These are phyloP conservation scores for Lysandra coridon DNA, from an alignment of 2,888 invertebrate species.

Conservation along the genomic window DNA sequence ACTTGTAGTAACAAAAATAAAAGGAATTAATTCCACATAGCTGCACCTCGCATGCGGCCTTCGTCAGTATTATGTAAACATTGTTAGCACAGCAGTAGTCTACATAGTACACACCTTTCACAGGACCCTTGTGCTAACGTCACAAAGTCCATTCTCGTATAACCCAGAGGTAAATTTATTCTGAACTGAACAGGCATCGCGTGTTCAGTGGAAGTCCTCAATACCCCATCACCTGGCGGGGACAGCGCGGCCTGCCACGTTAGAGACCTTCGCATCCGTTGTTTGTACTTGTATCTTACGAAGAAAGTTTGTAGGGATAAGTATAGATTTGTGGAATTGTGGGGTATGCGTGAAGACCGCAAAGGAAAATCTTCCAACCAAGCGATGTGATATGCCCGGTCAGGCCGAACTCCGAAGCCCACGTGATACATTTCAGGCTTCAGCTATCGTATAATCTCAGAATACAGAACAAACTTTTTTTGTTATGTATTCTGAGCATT, in stretches of 20 bases:
- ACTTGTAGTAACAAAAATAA: background rate
- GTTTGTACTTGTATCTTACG: background rate
- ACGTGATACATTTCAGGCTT: too few relatives aligned
- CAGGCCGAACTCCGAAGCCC: too few relatives aligned
- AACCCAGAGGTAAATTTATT: background rate
- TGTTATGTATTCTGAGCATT: too few relatives aligned
- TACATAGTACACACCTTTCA: background rate
- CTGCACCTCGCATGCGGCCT: slow-evolving; percentile 2
- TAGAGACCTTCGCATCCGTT: background rate
- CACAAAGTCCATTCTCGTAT: background rate
- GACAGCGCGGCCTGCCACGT: slow-evolving; percentile 10
- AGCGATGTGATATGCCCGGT: too few relatives aligned
- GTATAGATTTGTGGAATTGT: too few relatives aligned
- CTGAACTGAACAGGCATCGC: background rate
- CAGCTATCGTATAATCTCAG: too few relatives aligned
- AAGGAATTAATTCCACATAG: background rate
- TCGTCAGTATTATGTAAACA: slow-evolving; percentile 3
- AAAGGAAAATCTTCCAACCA: too few relatives aligned
- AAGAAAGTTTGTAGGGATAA: too few relatives aligned
- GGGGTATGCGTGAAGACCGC: too few relatives aligned
- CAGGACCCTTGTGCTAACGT: background rate
- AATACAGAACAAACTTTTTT: too few relatives aligned
- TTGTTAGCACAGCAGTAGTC: background rate
- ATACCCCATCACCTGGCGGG: background rate
- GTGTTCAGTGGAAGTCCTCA: background rate